Evolutionary conservation across 2,113 vertebrate species (phyloP).

Genomic region (Poeciliopsis occidentalis): DNA sequence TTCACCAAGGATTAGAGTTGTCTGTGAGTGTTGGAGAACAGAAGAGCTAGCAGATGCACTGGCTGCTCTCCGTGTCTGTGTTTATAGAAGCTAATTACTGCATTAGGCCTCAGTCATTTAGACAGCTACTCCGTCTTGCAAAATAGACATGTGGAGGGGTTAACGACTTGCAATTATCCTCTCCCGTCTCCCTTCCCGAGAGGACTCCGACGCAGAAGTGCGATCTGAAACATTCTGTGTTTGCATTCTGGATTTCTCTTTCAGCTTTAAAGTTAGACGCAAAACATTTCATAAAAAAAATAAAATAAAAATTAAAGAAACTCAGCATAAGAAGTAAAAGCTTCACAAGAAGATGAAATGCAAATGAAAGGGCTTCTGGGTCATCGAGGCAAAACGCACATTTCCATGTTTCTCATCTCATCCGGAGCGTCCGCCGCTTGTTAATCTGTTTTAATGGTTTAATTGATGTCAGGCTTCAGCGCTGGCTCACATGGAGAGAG

Average conservation of each 20-base stretch:
- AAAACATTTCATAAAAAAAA: conserved; percentile 9
- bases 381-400: conserved; percentile 39
- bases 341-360: conserved; percentile 6
- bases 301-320: background rate
- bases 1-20: conserved; percentile 15
- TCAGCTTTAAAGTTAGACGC: conserved; percentile 16
- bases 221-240: conserved; percentile 11
- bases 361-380: conserved; percentile 41
- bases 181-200: background rate
- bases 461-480: conserved; percentile 66
- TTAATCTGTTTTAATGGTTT: conserved; percentile 66
- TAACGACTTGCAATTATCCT: background rate
- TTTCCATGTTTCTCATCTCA: conserved; percentile 60
- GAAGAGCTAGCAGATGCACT: conserved; percentile 24
- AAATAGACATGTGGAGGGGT: conserved; percentile 16
- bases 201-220: conserved; percentile 25
- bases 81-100: conserved; percentile 11
- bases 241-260: background rate
- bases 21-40: conserved; percentile 46
- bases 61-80: conserved; percentile 16
- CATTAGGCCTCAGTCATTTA: conserved; percentile 20
- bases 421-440: conserved; percentile 51
- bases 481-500: conserved; percentile 42
- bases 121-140: conserved; percentile 3
- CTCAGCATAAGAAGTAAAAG: background rate